A percentile compares a stretch with the other conserved stretches of the same genome.
phyloP scores from a whole-genome alignment of 2,113 vertebrate species.

The Gambusia affinis region DNA sequence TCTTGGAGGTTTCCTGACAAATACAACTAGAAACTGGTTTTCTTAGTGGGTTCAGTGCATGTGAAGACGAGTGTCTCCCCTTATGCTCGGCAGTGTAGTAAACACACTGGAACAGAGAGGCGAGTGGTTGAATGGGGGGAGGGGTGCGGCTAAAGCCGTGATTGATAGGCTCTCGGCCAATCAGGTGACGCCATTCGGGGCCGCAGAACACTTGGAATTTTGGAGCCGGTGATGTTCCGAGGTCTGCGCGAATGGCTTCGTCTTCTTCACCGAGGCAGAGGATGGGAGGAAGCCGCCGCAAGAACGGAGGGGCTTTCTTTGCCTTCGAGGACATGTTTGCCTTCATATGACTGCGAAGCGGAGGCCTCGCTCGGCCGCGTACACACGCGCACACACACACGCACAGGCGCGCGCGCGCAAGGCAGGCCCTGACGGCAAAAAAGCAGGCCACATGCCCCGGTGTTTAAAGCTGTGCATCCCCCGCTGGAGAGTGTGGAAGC shows the following conservation, averaged over 20 bases:
- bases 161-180: conserved; percentile 80
- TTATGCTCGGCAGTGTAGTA: conserved; percentile 85
- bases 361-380: not conserved
- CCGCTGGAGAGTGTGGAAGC: conserved; percentile 7
- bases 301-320: conserved; percentile 32
- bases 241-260: conserved; percentile 75
- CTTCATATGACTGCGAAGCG: not conserved
- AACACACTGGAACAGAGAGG: conserved; percentile 84
- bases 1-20: conserved; percentile 75
- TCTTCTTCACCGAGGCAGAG: conserved; percentile 58
- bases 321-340: conserved; percentile 46
- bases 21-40: conserved; percentile 76
- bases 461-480: conserved; percentile 34
- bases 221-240: conserved; percentile 79
- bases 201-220: conserved; percentile 80
- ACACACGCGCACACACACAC: not conserved
- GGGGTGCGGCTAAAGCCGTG: conserved; percentile 80
- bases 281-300: conserved; percentile 57
- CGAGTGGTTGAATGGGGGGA: conserved; percentile 84
- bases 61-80: conserved; percentile 82
- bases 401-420: not conserved
- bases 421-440: not conserved
- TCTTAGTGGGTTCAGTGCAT: conserved; percentile 76
- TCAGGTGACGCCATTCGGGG: conserved; percentile 66
- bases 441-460: conserved; percentile 17